Conservation (phyloP, 2,797 vertebrate genomes). For the Eremophila alpestris region DNA sequence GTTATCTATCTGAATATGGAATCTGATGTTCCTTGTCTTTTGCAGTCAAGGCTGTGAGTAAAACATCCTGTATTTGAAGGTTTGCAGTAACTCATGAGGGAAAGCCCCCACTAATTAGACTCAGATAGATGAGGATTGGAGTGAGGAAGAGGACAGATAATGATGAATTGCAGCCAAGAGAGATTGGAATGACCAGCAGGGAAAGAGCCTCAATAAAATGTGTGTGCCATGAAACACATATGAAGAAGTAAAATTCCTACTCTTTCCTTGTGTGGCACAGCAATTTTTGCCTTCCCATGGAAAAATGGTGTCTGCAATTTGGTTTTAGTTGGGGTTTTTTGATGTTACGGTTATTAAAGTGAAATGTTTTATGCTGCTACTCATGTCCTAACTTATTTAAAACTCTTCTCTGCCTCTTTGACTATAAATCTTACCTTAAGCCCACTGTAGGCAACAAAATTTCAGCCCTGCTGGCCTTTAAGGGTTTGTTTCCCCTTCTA, state of each 20-base stretch:
- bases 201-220: neutral
- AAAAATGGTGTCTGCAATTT: neutral
- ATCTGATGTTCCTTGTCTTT: neutral
- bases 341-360: neutral
- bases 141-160: neutral
- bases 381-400: neutral
- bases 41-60: neutral
- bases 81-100: neutral
- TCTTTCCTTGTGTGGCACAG: neutral
- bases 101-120: neutral
- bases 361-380: neutral
- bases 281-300: neutral
- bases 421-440: neutral
- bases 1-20: neutral
- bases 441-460: neutral
- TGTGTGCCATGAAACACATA: rapidly evolving
- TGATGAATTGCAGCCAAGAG: neutral
- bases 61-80: neutral
- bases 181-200: neutral
- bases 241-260: neutral
- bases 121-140: neutral
- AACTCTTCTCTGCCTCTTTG: neutral
- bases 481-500: neutral
- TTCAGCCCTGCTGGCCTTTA: neutral
- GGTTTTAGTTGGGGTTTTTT: no score